These are phyloP conservation scores for Tyria jacobaeae DNA, from an alignment of 2,888 invertebrate species.

Conservation along the genomic window DNA sequence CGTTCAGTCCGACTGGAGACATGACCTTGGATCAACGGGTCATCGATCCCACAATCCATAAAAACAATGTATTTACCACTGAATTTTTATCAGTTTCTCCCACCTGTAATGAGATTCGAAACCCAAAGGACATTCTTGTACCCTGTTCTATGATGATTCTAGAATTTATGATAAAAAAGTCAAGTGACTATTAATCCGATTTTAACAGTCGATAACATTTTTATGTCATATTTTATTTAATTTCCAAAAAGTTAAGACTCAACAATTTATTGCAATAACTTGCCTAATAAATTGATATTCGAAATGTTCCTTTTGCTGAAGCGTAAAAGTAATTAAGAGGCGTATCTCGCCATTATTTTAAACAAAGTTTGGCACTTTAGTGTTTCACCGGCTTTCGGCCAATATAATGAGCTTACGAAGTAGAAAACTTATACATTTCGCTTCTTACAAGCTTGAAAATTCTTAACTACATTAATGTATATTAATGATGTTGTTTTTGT, in stretches of 20 bases:
- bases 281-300: conserved; percentile 16
- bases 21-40: too few relatives aligned
- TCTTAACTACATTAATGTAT: not conserved
- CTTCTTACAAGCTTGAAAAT: conserved; percentile 1
- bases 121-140: too few relatives aligned
- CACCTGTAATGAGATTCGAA: too few relatives aligned
- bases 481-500: not conserved
- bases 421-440: conserved; percentile 3
- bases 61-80: too few relatives aligned
- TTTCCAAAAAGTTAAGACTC: not conserved
- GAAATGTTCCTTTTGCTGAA: conserved; percentile 10
- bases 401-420: conserved; percentile 12
- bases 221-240: too few relatives aligned
- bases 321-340: conserved; percentile 18
- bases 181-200: too few relatives aligned
- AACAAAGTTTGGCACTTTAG: conserved; percentile 12
- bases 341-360: conserved; percentile 9
- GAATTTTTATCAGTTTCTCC: too few relatives aligned
- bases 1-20: too few relatives aligned
- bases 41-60: too few relatives aligned
- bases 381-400: conserved; percentile 1
- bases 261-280: conserved; percentile 13
- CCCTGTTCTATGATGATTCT: too few relatives aligned
- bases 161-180: too few relatives aligned
- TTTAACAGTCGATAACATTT: too few relatives aligned